Evolutionary conservation across 2,888 invertebrate species (phyloP).

Genomic region (Neuroscelio doddi): DNA sequence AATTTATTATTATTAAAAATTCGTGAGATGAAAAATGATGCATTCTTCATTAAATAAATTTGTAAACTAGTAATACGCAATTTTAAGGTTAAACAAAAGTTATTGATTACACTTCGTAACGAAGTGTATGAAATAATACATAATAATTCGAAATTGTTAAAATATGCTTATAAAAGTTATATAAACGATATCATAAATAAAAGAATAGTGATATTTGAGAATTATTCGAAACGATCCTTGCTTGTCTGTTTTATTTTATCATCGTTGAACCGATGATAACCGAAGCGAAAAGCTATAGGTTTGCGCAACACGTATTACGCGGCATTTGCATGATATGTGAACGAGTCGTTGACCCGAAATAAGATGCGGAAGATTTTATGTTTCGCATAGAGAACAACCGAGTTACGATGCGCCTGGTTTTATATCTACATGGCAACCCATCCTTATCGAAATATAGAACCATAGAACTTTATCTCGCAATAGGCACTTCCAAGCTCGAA

Average conservation of each 20-base stretch:
- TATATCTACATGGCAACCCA: conserved; percentile 2
- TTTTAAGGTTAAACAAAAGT: no score
- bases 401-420: conserved; percentile 1
- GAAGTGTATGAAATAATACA: no score
- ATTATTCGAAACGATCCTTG: not conserved
- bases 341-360: conserved; percentile 14
- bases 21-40: no score
- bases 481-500: conserved; percentile 6
- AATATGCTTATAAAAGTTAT: not conserved
- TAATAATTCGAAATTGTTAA: no score
- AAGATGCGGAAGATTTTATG: conserved; percentile 13
- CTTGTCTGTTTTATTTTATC: not conserved
- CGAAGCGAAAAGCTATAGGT: not conserved
- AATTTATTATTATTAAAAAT: no score
- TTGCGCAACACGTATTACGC: not conserved
- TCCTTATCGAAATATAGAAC: conserved; percentile 6
- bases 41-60: no score
- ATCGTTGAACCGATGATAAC: not conserved
- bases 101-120: no score
- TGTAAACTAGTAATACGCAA: no score
- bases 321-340: conserved; percentile 8
- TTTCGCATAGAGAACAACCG: conserved; percentile 4
- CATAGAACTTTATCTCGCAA: conserved; percentile 12
- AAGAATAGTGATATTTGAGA: not conserved
- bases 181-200: not conserved